These are phyloP conservation scores for Lathronympha strigana DNA, from an alignment of 2,888 invertebrate species.

Conservation along the genomic window DNA sequence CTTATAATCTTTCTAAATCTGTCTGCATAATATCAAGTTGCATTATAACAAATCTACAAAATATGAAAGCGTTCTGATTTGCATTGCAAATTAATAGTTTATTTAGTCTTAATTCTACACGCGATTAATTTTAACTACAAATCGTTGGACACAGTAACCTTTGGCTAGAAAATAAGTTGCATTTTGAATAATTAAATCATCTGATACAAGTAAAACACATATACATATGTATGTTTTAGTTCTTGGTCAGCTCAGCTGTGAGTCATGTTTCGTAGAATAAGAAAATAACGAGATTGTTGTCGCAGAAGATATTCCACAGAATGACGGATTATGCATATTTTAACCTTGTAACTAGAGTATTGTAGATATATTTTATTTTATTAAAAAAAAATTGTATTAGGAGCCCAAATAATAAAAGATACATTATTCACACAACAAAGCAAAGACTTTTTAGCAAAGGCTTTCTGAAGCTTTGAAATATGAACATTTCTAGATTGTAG, in stretches of 20 bases:
- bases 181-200: slow-evolving; percentile 25
- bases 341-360: too few relatives aligned
- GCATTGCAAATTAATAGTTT: slow-evolving; percentile 35
- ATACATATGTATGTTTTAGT: slow-evolving; percentile 29
- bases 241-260: slow-evolving; percentile 4
- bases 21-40: slow-evolving; percentile 2
- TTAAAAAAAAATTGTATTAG: neutral
- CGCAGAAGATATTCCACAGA: slow-evolving; percentile 12
- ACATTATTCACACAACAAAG: neutral
- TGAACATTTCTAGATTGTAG: neutral
- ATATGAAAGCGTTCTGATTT: slow-evolving; percentile 34
- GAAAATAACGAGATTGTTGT: slow-evolving; percentile 15
- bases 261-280: slow-evolving; percentile 25
- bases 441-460: neutral
- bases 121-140: slow-evolving; percentile 37
- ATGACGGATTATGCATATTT: slow-evolving; percentile 9
- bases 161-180: slow-evolving; percentile 34
- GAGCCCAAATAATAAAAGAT: neutral
- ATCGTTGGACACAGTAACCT: slow-evolving; percentile 30
- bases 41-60: slow-evolving; percentile 13
- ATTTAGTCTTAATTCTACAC: slow-evolving; percentile 35
- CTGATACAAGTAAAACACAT: slow-evolving; percentile 13
- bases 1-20: neutral
- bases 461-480: neutral
- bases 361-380: too few relatives aligned